Percentiles rank a stretch among this genome's conserved stretches.
phyloP scores from a whole-genome alignment of 2,113 vertebrate genomes.

The Leucopternis melanops region DNA sequence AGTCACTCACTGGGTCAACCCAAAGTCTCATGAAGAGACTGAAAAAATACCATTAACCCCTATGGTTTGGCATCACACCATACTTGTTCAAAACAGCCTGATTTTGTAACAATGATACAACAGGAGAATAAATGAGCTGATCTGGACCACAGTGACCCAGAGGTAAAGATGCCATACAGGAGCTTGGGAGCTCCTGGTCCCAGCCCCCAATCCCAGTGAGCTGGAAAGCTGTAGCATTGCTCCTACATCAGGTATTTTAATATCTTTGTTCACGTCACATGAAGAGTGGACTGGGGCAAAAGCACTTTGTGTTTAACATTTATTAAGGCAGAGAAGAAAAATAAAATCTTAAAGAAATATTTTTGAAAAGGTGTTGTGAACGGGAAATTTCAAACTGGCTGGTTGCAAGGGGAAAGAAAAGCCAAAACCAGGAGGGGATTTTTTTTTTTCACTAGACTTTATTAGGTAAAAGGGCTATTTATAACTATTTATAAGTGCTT shows the following conservation, averaged over 20 bases:
- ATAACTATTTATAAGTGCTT: not conserved
- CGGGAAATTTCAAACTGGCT: not conserved
- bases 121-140: not conserved
- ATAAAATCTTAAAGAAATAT: not conserved
- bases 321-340: not conserved
- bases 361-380: not conserved
- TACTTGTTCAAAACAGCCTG: not conserved
- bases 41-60: not conserved
- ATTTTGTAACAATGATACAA: not conserved
- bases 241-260: not conserved
- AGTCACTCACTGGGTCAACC: not conserved
- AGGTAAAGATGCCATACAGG: not conserved
- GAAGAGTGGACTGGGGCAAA: not conserved
- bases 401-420: not conserved
- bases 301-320: not conserved
- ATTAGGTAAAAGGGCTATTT: not conserved
- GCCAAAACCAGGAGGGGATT: not conserved
- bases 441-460: not conserved
- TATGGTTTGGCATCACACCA: not conserved
- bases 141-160: not conserved
- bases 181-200: not conserved
- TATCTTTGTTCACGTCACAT: not conserved
- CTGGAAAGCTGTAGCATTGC: not conserved
- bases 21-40: not conserved
- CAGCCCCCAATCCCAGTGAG: not conserved